Evolutionary conservation across 2,888 invertebrate species (phyloP).

Genomic region (Erannis defoliaria): DNA sequence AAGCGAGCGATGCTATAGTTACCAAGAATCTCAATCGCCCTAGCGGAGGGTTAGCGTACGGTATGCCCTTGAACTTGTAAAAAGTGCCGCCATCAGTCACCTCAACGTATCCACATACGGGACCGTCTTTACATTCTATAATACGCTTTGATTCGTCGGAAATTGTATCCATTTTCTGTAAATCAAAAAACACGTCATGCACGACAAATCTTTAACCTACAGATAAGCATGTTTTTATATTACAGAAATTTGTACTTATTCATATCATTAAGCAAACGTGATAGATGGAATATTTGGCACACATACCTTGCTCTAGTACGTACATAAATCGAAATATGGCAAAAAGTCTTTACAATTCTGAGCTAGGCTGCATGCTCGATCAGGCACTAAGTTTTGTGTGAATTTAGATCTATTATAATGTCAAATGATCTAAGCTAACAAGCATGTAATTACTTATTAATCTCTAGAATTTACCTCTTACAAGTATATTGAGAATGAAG

Average conservation of each 20-base stretch:
- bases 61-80: constrained; percentile 73
- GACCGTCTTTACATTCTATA: constrained; percentile 65
- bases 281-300: background rate
- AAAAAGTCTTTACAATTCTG: too few species aligned
- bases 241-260: background rate
- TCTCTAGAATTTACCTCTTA: constrained; percentile 20
- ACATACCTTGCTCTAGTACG: too few species aligned
- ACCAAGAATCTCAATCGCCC: constrained; percentile 73
- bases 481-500: constrained; percentile 7
- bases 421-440: constrained; percentile 4
- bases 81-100: constrained; percentile 57
- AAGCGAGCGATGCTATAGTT: constrained; percentile 22
- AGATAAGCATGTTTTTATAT: background rate
- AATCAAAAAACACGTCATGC: background rate
- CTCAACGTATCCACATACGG: constrained; percentile 66
- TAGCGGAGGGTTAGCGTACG: constrained; percentile 75
- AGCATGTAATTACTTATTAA: constrained; percentile 8
- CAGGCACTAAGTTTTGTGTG: constrained; percentile 6
- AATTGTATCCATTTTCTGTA: constrained; percentile 46
- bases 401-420: too few species aligned
- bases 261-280: background rate
- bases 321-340: too few species aligned
- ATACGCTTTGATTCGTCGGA: constrained; percentile 48
- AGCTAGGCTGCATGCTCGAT: background rate
- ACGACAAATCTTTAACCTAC: background rate